Percentiles rank a stretch among this genome's conserved stretches.
Conservation (phyloP, 2,113 vertebrate species). For the Prunella himalayana region DNA sequence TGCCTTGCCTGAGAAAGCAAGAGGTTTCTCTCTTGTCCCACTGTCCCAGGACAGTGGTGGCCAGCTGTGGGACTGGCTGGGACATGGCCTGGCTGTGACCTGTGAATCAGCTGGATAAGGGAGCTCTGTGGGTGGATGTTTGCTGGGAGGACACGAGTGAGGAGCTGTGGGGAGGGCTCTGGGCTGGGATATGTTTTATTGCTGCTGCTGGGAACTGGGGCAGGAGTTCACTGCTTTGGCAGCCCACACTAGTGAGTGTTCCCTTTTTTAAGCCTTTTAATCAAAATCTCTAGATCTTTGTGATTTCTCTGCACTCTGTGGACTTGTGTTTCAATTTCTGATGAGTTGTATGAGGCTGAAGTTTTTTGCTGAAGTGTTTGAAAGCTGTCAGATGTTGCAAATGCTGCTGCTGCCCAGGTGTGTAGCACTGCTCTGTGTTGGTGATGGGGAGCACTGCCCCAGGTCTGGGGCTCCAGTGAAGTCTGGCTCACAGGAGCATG, state of each 20-base stretch:
- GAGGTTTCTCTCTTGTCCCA: fast-evolving
- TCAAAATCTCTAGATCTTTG: neutral
- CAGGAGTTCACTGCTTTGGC: neutral
- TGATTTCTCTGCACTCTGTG: neutral
- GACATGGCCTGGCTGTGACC: too few relatives aligned
- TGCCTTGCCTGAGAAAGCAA: neutral
- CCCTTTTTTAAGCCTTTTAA: neutral
- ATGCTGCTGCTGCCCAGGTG: neutral
- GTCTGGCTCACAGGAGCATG: neutral
- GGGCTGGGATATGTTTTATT: neutral
- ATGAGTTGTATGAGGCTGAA: neutral
- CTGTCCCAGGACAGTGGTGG: fast-evolving
- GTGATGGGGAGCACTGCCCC: neutral
- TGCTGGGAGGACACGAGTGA: neutral
- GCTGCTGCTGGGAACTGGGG: neutral
- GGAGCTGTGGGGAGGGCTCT: neutral
- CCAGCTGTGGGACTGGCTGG: neutral
- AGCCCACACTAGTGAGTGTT: neutral
- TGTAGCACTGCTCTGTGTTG: neutral
- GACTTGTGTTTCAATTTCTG: neutral
- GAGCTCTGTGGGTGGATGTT: neutral
- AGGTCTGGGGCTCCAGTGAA: neutral
- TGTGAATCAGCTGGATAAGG: neutral
- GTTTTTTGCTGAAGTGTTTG: neutral
- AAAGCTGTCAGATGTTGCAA: neutral